Percentiles rank a stretch among this genome's conserved stretches.
Conservation (phyloP, 2,888 invertebrate genomes). For the Lasioglossum morio region DNA sequence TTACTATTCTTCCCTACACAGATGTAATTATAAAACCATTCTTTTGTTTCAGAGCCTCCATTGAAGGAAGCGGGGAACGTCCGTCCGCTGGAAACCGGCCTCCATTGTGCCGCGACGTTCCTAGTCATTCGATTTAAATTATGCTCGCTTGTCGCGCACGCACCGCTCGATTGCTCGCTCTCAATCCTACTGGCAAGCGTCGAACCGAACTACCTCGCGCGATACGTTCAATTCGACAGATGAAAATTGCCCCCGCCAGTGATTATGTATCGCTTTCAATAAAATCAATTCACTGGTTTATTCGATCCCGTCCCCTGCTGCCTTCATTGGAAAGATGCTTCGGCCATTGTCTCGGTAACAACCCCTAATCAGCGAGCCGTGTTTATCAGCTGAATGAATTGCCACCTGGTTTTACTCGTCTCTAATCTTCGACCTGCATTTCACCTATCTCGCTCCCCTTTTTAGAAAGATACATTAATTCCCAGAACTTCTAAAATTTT, state of each 20-base stretch:
- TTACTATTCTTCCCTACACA: slow-evolving; percentile 68
- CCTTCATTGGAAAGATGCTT: neutral
- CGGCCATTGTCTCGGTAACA: neutral
- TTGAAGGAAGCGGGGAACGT: slow-evolving; percentile 58
- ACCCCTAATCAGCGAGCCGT: neutral
- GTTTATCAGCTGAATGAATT: neutral
- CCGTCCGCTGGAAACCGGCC: slow-evolving; percentile 41
- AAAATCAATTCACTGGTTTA: neutral
- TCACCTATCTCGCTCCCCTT: neutral
- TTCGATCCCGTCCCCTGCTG: neutral
- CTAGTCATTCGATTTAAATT: slow-evolving; percentile 67
- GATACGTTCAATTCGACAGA: slow-evolving; percentile 6
- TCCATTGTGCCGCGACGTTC: slow-evolving; percentile 61
- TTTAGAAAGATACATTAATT: neutral
- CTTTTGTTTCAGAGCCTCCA: slow-evolving; percentile 66
- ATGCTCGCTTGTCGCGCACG: slow-evolving; percentile 53
- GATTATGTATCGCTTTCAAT: slow-evolving; percentile 22
- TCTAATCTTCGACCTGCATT: neutral
- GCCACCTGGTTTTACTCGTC: neutral
- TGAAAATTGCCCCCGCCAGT: neutral
- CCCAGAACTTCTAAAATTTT: too few relatives aligned
- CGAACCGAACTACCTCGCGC: neutral
- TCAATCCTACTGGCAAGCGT: slow-evolving; percentile 7
- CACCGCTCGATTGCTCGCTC: slow-evolving; percentile 31
- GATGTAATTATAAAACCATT: slow-evolving; percentile 72